Percentiles rank a stretch among this genome's conserved stretches.
Evolutionary conservation across 1,140 invertebrate genomes (phyloP).

Genomic region (Drosophila bipectinata): DNA sequence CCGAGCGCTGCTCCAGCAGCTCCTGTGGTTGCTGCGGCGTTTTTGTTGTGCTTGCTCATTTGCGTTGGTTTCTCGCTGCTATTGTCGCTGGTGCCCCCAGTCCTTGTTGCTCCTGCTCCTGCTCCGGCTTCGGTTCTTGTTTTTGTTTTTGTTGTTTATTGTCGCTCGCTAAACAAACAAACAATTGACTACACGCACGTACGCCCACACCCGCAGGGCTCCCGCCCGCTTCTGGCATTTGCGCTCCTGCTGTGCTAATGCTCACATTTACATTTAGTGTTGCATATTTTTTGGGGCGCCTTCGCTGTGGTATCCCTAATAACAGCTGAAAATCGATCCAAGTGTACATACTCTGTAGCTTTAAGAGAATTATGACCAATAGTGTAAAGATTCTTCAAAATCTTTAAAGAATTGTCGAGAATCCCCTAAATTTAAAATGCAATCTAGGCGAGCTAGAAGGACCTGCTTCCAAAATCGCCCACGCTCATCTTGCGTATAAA

Average conservation of each 20-base stretch:
- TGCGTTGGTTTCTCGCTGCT: constrained; percentile 3
- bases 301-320: constrained; percentile 9
- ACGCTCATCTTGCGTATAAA: constrained; percentile 4
- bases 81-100: neutral
- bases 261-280: constrained; percentile 65
- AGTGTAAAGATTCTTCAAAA: no score
- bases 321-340: constrained; percentile 33
- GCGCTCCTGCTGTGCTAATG: constrained; percentile 23
- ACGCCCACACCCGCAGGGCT: neutral
- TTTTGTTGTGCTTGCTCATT: constrained; percentile 34
- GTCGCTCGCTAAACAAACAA: constrained; percentile 60
- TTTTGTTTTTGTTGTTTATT: constrained; percentile 59
- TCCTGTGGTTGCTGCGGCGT: constrained; percentile 28
- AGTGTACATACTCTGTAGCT: neutral
- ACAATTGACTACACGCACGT: constrained; percentile 57
- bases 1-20: constrained; percentile 21
- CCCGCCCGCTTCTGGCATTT: constrained; percentile 2
- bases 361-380: no score
- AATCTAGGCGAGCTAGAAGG: constrained; percentile 32
- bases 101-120: constrained; percentile 8
- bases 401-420: neutral
- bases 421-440: constrained; percentile 10
- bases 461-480: neutral
- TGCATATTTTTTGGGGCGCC: constrained; percentile 54
- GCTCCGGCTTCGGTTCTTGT: constrained; percentile 11